Evolutionary conservation across 2,113 vertebrate genomes (phyloP), one percentile per base, ranked within the genome.

Genomic region (Syrmaticus mikado): DNA sequence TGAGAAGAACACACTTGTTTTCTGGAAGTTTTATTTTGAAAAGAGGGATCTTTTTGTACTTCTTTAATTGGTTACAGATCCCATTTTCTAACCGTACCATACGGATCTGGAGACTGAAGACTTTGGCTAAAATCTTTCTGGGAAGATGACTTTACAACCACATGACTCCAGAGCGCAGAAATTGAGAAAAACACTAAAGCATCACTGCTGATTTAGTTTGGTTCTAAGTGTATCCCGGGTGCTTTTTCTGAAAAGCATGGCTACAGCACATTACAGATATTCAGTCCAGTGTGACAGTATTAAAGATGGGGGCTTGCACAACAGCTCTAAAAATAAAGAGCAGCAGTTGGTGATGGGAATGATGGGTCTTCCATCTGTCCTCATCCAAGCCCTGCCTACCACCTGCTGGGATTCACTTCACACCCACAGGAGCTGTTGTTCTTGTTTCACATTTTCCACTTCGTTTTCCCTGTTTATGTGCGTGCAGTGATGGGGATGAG

Each of bases 81-180:
- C 52, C 30, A 15, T 48, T 94, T 93, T 70, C 48, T 76, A 68
- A 61, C 43, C 38, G 9, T 8, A 1, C n/a, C 1, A 2, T 48
- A 15, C 52, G 65, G 61, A 62, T 58, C n/a, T 30, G 61, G 34
- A 58, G 48, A 24, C 40, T 8, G 0, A 74, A 85, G 71, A 4
- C 46, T 90, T 71, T 53, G 46, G 78, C 46, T 38, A 27, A 72
- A 82, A 60, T 79, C 68, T 66, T 40, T 81, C 86, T 55, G 81
- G 80, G 91, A 92, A 38, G 65, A 13, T 76, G 62, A 7, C n/a
- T 25, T 67, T 1, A 0, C 32, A 73, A 18, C 53, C 0, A 0
- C 14, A 4, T 52, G 60, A 15, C 40, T 83, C 14, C 0, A 0
- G 13, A 6, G 50, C 6, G 0, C 1, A 48, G 45, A 30, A 16